Evolutionary conservation across 2,888 invertebrate species (phyloP).

Genomic region (Agrochola lota): DNA sequence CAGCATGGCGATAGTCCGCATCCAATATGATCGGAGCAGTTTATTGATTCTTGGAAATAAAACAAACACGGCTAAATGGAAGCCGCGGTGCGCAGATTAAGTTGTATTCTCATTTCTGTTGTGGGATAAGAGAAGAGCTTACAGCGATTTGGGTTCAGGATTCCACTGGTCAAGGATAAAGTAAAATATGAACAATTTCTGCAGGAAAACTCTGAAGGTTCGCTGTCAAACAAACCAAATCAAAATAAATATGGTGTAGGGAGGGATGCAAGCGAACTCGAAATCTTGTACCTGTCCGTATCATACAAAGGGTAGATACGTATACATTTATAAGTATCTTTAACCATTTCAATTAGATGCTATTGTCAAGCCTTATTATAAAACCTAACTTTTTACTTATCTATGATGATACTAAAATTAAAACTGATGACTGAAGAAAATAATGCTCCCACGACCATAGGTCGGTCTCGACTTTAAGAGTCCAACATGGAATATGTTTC

Average conservation of each 20-base stretch:
- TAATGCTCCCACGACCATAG: neutral
- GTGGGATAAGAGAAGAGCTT: constrained; percentile 24
- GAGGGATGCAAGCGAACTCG: neutral
- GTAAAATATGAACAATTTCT: neutral
- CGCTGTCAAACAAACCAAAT: neutral
- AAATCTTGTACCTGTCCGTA: neutral
- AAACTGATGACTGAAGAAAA: neutral
- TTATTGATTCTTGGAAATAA: constrained; percentile 80
- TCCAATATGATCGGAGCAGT: constrained; percentile 63
- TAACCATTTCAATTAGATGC: neutral
- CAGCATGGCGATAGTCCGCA: constrained; percentile 61
- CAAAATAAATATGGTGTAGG: neutral
- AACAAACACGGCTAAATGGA: constrained; percentile 78
- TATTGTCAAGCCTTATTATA: neutral
- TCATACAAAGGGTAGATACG: neutral
- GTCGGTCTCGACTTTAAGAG: neutral
- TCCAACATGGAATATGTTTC: neutral
- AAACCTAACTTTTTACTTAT: neutral
- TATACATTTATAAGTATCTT: neutral
- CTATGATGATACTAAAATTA: neutral
- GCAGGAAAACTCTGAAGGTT: neutral
- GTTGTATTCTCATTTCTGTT: constrained; percentile 74
- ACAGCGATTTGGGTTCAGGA: constrained; percentile 39
- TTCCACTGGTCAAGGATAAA: neutral
- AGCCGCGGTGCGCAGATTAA: constrained; percentile 78